Conservation (phyloP, 2,888 invertebrate species). For the Tubulanus polymorphus region DNA sequence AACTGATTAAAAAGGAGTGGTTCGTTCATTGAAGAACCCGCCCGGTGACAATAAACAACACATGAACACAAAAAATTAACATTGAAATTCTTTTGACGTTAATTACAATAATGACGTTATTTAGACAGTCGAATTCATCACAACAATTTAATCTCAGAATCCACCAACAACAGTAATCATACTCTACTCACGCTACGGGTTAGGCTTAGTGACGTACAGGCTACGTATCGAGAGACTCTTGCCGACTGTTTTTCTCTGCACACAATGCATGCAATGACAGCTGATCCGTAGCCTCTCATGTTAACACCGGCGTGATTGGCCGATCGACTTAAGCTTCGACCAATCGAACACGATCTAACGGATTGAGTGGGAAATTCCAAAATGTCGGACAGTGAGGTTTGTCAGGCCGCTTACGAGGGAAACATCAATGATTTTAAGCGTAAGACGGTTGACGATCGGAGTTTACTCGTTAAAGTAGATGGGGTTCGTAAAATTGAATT, state of each 20-base stretch:
- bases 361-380: background rate
- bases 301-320: slow-evolving; percentile 2
- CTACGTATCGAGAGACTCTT: no score
- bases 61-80: no score
- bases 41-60: no score
- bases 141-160: no score
- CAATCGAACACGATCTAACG: background rate
- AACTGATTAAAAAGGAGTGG: no score
- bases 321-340: background rate
- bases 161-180: no score
- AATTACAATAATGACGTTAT: no score
- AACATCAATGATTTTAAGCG: slow-evolving; percentile 66
- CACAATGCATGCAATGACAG: background rate
- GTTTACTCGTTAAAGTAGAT: slow-evolving; percentile 57
- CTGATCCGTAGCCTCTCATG: background rate
- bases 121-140: no score
- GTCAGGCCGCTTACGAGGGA: slow-evolving; percentile 69
- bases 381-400: slow-evolving; percentile 41
- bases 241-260: no score
- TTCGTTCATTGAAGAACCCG: no score
- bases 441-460: slow-evolving; percentile 60
- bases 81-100: no score
- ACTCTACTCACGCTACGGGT: no score
- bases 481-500: slow-evolving; percentile 58
- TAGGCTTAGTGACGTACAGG: background rate